Evolutionary conservation across 2,888 invertebrate species (phyloP), one percentile per base, ranked within the genome.

Genomic region (Lithophane ornitopus): DNA sequence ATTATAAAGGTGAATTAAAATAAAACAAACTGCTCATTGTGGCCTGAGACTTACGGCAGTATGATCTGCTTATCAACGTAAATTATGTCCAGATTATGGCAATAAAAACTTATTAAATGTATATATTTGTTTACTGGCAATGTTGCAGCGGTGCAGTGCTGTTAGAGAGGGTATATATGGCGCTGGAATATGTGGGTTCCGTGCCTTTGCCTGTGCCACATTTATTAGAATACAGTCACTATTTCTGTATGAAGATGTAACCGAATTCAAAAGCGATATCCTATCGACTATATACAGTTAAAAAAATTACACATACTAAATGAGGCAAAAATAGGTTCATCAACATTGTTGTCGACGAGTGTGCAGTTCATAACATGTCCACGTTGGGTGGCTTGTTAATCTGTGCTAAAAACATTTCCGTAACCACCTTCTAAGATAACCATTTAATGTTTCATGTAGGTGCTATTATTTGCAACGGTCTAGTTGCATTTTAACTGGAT

Each of bases 51-150:
- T 91, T 90, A 91, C 91, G 90, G 90, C 89, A 85, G 85, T 87
- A 75, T 94, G 95, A 95, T 94, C 96, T 94, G 91, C 93, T 95
- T 95, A 96, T 94, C 94, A 93, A 87, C 91, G 93, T 96, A 95
- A 95, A 92, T 95, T 95, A 96, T 95, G 95, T 93, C 90, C 93
- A 92, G 96, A 94, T 96, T 95, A 96, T 80, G 86, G 93, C 93
- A 93, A 95, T 96, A 96, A 95, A 96, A 95, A 94, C 92, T 94
- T 96, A 95, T 95, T 95, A 95, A 95, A 95, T 95, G 90, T 91
- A 95, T 95, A 95, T 95, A 95, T 96, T 95, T 95, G 95, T 95
- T 95, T 95, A 95, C 92, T 90, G 88, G 89, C 82, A 89, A 88
- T 85, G 88, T 85, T 84, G 88, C 87, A 86, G 85, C 84, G 86